phyloP scores from a whole-genome alignment of 2,888 invertebrate species.

The Saturnia japonica region DNA sequence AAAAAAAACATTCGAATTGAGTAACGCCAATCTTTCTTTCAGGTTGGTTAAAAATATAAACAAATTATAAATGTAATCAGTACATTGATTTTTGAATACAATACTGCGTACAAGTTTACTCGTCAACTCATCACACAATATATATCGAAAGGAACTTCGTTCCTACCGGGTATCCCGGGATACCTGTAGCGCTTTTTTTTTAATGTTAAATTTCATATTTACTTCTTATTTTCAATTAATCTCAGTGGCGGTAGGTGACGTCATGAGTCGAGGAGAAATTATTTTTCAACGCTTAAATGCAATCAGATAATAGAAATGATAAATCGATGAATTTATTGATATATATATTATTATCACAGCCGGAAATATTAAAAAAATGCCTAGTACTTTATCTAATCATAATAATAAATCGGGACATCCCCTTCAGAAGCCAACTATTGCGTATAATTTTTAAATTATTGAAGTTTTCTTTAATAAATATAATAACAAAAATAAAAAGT shows the following conservation, averaged over 20 bases:
- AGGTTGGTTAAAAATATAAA: too few relatives aligned
- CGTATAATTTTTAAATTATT: background rate
- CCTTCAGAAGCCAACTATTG: background rate
- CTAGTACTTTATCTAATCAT: constrained; percentile 1
- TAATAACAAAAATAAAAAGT: too few relatives aligned
- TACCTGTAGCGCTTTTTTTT: background rate
- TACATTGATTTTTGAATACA: too few relatives aligned
- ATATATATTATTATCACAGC: background rate
- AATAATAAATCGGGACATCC: background rate
- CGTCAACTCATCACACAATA: too few relatives aligned
- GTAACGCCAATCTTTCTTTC: too few relatives aligned
- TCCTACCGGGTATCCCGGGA: background rate
- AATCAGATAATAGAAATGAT: background rate
- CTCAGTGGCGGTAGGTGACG: background rate
- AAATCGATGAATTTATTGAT: background rate
- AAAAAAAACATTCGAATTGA: too few relatives aligned
- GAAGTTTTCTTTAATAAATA: background rate
- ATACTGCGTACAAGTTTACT: too few relatives aligned
- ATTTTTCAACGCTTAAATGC: background rate
- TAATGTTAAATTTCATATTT: background rate
- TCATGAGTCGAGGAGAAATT: background rate
- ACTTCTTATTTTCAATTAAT: background rate
- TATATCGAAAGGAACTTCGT: too few relatives aligned
- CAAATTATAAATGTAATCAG: too few relatives aligned
- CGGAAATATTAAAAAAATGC: background rate